Evolutionary conservation across 2,888 invertebrate species (phyloP).

Genomic region (Rhingia campestris): DNA sequence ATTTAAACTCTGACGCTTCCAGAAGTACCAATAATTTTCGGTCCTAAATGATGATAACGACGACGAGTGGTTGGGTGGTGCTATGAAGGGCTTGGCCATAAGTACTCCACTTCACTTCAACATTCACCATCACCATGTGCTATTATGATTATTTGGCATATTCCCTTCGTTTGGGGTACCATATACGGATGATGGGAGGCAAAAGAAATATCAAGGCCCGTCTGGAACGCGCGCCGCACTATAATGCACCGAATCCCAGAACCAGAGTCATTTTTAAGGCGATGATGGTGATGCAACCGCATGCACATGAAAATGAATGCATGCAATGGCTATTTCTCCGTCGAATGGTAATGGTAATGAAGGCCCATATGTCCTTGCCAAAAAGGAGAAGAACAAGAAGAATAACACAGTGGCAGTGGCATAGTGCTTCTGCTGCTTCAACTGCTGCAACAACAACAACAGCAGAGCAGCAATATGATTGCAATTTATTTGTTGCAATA

Average conservation of each 20-base stretch:
- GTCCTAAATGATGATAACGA: constrained; percentile 76
- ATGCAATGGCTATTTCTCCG: constrained; percentile 61
- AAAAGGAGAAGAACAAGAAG: constrained; percentile 59
- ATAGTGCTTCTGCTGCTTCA: not conserved
- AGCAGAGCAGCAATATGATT: constrained; percentile 59
- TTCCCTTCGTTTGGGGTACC: constrained; percentile 20
- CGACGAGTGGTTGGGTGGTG: not conserved
- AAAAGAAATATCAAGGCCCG: not conserved
- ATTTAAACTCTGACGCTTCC: constrained; percentile 65
- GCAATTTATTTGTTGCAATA: constrained; percentile 74
- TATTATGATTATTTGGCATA: constrained; percentile 72
- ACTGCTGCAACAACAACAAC: constrained; percentile 8
- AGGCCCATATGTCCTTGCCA: constrained; percentile 72
- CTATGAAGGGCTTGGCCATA: not conserved
- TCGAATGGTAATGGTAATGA: constrained; percentile 68
- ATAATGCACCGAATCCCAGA: not conserved
- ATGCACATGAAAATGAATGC: constrained; percentile 71
- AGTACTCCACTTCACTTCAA: constrained; percentile 49
- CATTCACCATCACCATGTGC: constrained; percentile 54
- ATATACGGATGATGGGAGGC: not conserved
- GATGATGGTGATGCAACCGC: constrained; percentile 71
- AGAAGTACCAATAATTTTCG: constrained; percentile 69
- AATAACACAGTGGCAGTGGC: constrained; percentile 3
- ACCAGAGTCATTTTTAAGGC: constrained; percentile 56
- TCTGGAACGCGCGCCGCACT: not conserved